Evolutionary conservation across 2,888 invertebrate species (phyloP), one percentile per base, ranked within the genome.

Genomic region (Agrochola macilenta): DNA sequence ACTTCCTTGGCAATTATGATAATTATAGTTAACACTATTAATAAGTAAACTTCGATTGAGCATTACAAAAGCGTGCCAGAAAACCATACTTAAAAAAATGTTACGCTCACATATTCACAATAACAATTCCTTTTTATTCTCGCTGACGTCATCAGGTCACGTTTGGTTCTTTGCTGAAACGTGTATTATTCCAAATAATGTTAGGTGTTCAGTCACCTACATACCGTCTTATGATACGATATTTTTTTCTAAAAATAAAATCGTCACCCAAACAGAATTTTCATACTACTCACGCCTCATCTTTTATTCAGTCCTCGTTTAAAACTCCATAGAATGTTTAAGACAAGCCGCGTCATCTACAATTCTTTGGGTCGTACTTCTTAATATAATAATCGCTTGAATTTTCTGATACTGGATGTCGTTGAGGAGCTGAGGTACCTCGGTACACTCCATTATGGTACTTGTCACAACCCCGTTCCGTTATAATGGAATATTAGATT

Each of bases 401-500:
- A 74, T 69, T 84, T 85, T 80, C 69, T 76, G 83, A 88, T 88
- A 88, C 85, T 89, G 83, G 78, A 86, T 89, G 87, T 87, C 87
- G 82, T 87, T 82, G 82, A 89, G 89, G 85, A 88, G 88, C 88
- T 87, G 83, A 93, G 90, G 91, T 91, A 92, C 76, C 49, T 79
- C 43, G 4, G 77, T 60, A 80, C 89, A 93, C 93, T 93, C 91
- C 88, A 93, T 94, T 93, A 94, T 86, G 85, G 92, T 88, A 86
- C 92, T 93, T 93, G 92, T 92, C 91, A 89, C 89, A 90, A 90
- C 90, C 92, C 90, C 89, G 91, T 93, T 91, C 89, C 89, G 89
- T 93, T 92, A 93, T 94, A 95, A 95, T 95, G 92, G 94, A 95
- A 95, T 95, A 95, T 95, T 95, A 95, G 93, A 95, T 94, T 93